Conservation (phyloP, 1,140 invertebrate genomes). For the Globodera ellingtonae region DNA sequence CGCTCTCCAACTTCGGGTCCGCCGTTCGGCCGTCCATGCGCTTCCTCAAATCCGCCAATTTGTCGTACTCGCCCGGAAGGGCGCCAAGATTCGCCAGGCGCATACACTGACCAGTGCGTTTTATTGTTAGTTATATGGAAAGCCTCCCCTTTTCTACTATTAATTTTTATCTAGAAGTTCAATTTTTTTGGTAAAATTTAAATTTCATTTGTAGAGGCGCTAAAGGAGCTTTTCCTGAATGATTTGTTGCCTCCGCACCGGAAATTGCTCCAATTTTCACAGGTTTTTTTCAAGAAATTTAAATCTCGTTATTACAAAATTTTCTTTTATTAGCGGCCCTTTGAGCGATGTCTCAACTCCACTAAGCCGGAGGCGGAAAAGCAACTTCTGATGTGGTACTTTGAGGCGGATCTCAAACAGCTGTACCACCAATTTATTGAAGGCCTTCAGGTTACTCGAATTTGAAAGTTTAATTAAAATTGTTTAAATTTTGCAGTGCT, state of each 20-base stretch:
- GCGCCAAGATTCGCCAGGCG: constrained; percentile 74
- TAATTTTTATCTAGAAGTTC: constrained; percentile 22
- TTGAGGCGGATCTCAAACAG: constrained; percentile 81
- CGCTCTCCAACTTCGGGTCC: constrained; percentile 78
- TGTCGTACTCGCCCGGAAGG: constrained; percentile 79
- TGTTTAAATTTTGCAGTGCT: constrained; percentile 72
- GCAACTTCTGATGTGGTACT: constrained; percentile 73
- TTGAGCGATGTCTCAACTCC: constrained; percentile 63
- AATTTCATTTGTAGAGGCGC: constrained; percentile 68
- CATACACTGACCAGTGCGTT: constrained; percentile 52
- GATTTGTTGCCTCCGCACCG: constrained; percentile 76
- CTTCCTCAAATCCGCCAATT: constrained; percentile 75
- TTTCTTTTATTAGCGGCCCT: constrained; percentile 69
- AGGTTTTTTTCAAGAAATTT: constrained; percentile 58
- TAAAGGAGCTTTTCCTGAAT: constrained; percentile 78
- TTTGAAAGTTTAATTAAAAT: too few species aligned
- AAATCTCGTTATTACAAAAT: constrained; percentile 26
- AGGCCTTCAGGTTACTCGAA: constrained; percentile 68
- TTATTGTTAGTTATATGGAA: too few species aligned
- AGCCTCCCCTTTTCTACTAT: constrained; percentile 14
- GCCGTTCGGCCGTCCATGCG: constrained; percentile 82
- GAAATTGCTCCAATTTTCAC: constrained; percentile 77
- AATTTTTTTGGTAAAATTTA: too few species aligned
- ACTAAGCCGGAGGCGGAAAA: constrained; percentile 67
- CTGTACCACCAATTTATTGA: constrained; percentile 76